A percentile compares a stretch with the other conserved stretches of the same genome.
Conservation (phyloP, 2,113 vertebrate genomes). For the Alaudala cheleensis region DNA sequence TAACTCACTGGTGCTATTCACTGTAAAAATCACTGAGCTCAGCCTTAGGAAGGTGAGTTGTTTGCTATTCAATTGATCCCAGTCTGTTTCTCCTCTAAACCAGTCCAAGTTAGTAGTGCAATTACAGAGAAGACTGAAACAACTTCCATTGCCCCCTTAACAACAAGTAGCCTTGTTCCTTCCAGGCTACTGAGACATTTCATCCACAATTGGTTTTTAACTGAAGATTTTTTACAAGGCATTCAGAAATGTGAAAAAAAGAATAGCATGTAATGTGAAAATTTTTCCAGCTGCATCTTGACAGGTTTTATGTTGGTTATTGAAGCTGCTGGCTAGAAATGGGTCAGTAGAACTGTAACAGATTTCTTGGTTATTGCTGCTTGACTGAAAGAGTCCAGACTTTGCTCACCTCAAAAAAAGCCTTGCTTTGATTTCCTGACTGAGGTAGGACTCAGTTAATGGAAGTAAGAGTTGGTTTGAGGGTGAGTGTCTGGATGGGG, state of each 20-base stretch:
- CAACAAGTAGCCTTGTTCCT: neutral
- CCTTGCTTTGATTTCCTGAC: slow-evolving; percentile 8
- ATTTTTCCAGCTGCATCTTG: neutral
- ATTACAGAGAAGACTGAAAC: neutral
- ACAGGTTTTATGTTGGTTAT: slow-evolving; percentile 4
- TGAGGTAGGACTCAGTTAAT: neutral
- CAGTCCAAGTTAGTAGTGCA: neutral
- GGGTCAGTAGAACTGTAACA: neutral
- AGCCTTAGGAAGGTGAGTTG: neutral
- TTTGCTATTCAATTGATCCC: neutral
- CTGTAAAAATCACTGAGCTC: neutral
- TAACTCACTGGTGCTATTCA: neutral
- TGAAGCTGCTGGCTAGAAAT: neutral
- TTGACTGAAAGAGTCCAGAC: slow-evolving; percentile 7
- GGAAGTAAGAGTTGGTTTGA: neutral
- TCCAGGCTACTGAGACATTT: neutral
- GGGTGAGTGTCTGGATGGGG: neutral
- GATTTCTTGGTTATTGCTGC: neutral
- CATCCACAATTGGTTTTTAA: slow-evolving; percentile 14
- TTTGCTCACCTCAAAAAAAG: neutral
- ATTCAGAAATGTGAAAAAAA: neutral
- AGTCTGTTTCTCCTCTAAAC: neutral
- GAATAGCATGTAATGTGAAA: neutral
- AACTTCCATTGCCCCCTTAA: neutral
- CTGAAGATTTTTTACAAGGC: slow-evolving; percentile 30